phyloP scores from a whole-genome alignment of 64 coral and sea anemone species.

The Montipora sp. region DNA sequence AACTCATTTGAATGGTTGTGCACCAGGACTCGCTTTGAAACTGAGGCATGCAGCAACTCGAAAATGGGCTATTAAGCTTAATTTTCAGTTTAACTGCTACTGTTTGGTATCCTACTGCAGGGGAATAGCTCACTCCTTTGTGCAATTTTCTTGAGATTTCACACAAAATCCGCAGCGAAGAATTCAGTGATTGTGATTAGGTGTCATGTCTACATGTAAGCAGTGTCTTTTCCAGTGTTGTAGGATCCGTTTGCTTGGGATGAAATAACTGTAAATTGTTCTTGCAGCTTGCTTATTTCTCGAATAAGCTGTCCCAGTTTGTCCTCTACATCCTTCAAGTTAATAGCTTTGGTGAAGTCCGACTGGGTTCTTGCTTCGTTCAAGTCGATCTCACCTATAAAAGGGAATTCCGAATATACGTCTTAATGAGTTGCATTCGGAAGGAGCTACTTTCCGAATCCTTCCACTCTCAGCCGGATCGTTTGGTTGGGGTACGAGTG shows the following conservation, averaged over 20 bases:
- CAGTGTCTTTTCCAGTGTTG: not conserved
- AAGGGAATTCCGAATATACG: not conserved
- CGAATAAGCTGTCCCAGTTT: not conserved
- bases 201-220: not conserved
- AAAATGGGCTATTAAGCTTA: no score
- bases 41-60: no score
- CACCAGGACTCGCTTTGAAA: no score
- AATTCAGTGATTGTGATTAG: not conserved
- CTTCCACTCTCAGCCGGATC: no score
- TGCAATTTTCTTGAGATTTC: no score
- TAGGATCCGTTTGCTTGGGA: not conserved
- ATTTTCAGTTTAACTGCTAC: no score
- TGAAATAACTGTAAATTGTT: not conserved
- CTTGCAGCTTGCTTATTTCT: constrained; percentile 25
- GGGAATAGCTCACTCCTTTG: no score
- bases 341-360: not conserved
- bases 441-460: no score
- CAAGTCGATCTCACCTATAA: constrained; percentile 5
- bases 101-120: no score
- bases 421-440: not conserved
- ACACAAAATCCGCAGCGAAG: no score
- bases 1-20: no score
- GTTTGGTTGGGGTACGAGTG: no score
- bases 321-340: constrained; percentile 30
- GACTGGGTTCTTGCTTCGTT: not conserved